Evolutionary conservation across 2,797 vertebrate species (phyloP).

Genomic region (Rhinogobio ventralis): DNA sequence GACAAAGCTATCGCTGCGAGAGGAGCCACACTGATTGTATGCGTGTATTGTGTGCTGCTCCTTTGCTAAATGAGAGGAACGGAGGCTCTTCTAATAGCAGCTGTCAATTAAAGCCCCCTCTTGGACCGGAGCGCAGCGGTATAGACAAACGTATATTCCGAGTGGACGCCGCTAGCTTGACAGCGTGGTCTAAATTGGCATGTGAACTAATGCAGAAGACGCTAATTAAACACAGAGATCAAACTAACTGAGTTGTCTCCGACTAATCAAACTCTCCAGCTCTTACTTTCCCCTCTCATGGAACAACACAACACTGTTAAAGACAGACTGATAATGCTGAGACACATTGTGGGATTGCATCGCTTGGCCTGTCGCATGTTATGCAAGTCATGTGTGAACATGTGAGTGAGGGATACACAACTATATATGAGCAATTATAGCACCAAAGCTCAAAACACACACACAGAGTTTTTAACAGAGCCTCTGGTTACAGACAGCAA

Average conservation of each 20-base stretch:
- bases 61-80: conserved; percentile 29
- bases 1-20: conserved; percentile 43
- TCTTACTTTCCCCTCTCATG: conserved; percentile 12
- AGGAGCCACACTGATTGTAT: conserved; percentile 24
- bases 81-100: conserved; percentile 39
- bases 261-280: conserved; percentile 35
- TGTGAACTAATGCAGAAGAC: conserved; percentile 16
- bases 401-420: background rate
- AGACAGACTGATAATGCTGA: background rate
- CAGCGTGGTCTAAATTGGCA: conserved; percentile 32
- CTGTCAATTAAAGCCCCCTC: conserved; percentile 39
- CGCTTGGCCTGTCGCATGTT: background rate
- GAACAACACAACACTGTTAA: background rate
- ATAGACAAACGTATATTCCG: background rate
- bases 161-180: background rate
- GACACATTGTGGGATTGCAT: background rate
- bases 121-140: background rate
- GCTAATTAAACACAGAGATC: conserved; percentile 42
- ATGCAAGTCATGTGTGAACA: background rate
- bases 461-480: background rate
- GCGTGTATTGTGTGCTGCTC: conserved; percentile 11
- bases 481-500: background rate
- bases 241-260: conserved; percentile 10
- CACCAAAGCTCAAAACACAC: background rate
- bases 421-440: background rate